Evolutionary conservation across 2,797 vertebrate species (phyloP), one percentile per base, ranked within the genome.

Genomic region (Holocentrus rufus): DNA sequence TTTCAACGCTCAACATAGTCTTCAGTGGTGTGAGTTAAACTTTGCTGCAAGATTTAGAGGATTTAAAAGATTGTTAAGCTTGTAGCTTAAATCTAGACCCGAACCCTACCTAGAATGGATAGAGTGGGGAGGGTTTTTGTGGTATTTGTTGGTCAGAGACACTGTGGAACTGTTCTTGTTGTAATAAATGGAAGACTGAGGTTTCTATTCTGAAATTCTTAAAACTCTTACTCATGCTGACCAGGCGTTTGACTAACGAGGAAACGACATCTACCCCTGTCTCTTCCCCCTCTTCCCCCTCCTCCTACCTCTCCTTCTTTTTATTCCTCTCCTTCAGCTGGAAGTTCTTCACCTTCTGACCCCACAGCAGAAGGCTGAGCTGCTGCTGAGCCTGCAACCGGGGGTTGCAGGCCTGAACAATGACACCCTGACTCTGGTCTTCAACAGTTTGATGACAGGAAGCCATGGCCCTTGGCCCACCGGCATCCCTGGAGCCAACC

Each of bases 341-440:
- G 92, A 94, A 18, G 93, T 93, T 49, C 92, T 95, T 47, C 80
- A 94, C 65, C 84, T 94, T 56, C 77, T 95, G 70, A 87, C 90
- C 14, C 89, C 87, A 3, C 81, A 80, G 14, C 94, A 95, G 85
- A 94, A 92, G 80, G 94, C 94, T 0, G 89, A 93, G 71, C 82
- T 95, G 36, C 76, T 94, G 53, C 62, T 94, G 20, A 83, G 52
- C n/a, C n/a, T n/a, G n/a, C n/a, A n/a, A 36, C 93, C 94, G 0
- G 88, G 81, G 46, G 77, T 91, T 10, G 49, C 58, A 2, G 65
- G 81, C 57, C 83, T 93, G 65, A 89, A 90, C 66, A 90, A 94
- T 4, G 72, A 70, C 18, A 88, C 90, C 69, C 64, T 93, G 1
- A 39, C 52, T 25, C 73, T 93, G 67, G 87, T 95, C 53, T 91